Evolutionary conservation across 2,888 invertebrate species (phyloP).

Genomic region (Cyclophora punctaria): DNA sequence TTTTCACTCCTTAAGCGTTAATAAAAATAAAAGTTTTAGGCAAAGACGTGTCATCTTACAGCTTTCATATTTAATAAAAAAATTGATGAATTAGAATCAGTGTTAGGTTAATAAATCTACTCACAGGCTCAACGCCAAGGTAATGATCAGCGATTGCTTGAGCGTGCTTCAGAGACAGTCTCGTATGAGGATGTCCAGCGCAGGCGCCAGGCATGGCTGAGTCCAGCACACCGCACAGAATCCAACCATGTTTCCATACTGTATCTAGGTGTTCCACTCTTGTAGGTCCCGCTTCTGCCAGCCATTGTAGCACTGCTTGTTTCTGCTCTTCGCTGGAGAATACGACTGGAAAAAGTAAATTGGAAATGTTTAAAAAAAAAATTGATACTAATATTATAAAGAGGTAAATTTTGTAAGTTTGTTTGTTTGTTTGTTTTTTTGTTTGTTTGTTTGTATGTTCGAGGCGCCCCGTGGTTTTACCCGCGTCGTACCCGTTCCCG

Average conservation of each 20-base stretch:
- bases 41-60: too few species aligned
- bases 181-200: slow-evolving; percentile 71
- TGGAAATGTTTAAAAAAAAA: too few species aligned
- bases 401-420: too few species aligned
- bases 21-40: too few species aligned
- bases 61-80: too few species aligned
- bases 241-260: slow-evolving; percentile 76
- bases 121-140: slow-evolving; percentile 75
- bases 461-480: too few species aligned
- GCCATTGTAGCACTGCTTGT: slow-evolving; percentile 58
- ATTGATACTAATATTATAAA: too few species aligned
- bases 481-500: too few species aligned
- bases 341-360: slow-evolving; percentile 41
- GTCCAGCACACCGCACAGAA: slow-evolving; percentile 76
- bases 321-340: slow-evolving; percentile 64
- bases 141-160: slow-evolving; percentile 77
- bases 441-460: too few species aligned
- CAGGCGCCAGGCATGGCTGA: slow-evolving; percentile 77
- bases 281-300: slow-evolving; percentile 53
- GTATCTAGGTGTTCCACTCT: slow-evolving; percentile 65
- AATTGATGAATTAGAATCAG: too few species aligned
- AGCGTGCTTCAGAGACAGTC: slow-evolving; percentile 65
- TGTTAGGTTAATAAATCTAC: slow-evolving; percentile 12
- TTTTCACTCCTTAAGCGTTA: too few species aligned
- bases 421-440: too few species aligned